Percentiles rank a stretch among this genome's conserved stretches.
Evolutionary conservation across 1,140 invertebrate species (phyloP).

Genomic region (Hypsibius dujardini): DNA sequence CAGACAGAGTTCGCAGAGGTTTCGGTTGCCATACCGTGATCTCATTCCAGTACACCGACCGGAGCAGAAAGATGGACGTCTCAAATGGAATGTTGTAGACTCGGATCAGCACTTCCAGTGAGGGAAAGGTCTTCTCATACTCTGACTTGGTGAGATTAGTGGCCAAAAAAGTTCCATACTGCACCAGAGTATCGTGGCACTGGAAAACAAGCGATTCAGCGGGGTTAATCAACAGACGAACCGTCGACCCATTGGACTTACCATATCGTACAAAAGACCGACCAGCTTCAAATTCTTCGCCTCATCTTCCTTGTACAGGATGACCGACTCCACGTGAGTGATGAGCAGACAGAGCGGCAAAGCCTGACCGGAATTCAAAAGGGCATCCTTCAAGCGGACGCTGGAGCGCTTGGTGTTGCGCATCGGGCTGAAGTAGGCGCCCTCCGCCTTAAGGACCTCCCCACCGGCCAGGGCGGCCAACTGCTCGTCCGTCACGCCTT

Average conservation of each 20-base stretch:
- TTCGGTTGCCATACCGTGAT: constrained; percentile 55
- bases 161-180: constrained; percentile 88
- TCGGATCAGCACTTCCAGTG: constrained; percentile 67
- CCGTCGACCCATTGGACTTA: constrained; percentile 23
- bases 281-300: constrained; percentile 69
- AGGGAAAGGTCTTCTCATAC: constrained; percentile 69
- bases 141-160: constrained; percentile 82
- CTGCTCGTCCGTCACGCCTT: constrained; percentile 90
- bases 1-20: neutral
- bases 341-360: constrained; percentile 81
- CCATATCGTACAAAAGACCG: constrained; percentile 41
- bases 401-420: constrained; percentile 91
- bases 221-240: constrained; percentile 16
- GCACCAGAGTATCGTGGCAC: constrained; percentile 93
- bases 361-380: constrained; percentile 74
- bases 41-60: constrained; percentile 70
- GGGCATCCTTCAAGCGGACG: constrained; percentile 78
- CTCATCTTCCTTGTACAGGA: constrained; percentile 66
- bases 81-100: constrained; percentile 85
- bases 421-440: constrained; percentile 89
- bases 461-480: constrained; percentile 88
- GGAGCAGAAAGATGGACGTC: constrained; percentile 83
- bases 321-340: constrained; percentile 86
- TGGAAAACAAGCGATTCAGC: constrained; percentile 34
- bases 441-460: constrained; percentile 76